Percentiles rank a stretch among this genome's conserved stretches.
Conservation (phyloP, 2,113 vertebrate species). For the Mesembrinibis cayennensis region DNA sequence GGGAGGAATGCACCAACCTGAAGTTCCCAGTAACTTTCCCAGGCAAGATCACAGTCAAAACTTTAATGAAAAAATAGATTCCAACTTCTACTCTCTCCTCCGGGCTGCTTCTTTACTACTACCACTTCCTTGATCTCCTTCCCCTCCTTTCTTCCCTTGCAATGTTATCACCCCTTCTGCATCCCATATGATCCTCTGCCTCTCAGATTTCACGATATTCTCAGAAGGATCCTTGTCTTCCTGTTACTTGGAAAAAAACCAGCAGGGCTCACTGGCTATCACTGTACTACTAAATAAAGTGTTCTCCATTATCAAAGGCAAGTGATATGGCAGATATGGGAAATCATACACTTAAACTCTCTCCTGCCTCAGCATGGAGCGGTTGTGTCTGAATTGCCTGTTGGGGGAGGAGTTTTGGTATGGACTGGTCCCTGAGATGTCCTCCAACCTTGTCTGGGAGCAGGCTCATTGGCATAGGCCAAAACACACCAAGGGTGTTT, state of each 20-base stretch:
- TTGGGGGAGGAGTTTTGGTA: not conserved
- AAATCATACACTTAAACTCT: not conserved
- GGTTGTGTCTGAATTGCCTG: not conserved
- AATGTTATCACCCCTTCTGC: not conserved
- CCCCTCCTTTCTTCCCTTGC: not conserved
- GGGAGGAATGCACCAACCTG: not conserved
- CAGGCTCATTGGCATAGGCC: not conserved
- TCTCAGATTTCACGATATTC: not conserved
- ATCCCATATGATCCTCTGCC: not conserved
- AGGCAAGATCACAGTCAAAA: not conserved
- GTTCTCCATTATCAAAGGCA: not conserved
- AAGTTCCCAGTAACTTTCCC: not conserved
- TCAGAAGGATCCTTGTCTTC: not conserved
- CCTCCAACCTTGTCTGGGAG: not conserved
- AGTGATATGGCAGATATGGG: not conserved
- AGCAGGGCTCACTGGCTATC: not conserved
- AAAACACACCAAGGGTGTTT: not conserved
- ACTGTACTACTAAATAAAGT: not conserved
- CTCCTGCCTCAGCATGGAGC: accelerated
- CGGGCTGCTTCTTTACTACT: not conserved
- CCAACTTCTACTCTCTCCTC: not conserved
- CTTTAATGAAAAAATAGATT: not conserved
- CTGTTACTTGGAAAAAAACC: not conserved
- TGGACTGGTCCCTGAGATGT: not conserved
- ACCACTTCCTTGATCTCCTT: not conserved